These are phyloP conservation scores for Ciconia boyciana DNA, from an alignment of 2,113 vertebrate species.

Conservation along the genomic window DNA sequence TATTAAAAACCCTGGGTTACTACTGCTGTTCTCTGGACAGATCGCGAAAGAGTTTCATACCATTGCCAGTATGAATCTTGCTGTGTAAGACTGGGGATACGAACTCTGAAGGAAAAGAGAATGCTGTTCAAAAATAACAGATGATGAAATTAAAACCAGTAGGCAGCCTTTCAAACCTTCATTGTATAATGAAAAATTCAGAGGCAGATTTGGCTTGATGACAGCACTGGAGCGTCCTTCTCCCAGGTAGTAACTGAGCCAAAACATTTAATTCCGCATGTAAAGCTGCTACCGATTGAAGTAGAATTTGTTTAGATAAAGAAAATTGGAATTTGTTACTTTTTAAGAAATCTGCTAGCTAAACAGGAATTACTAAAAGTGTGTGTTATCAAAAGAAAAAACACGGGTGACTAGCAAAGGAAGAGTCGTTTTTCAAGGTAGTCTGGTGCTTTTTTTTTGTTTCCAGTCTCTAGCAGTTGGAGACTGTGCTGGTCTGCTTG, in stretches of 20 bases:
- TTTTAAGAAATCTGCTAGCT: background rate
- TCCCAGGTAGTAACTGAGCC: background rate
- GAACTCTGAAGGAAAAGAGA: background rate
- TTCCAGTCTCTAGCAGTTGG: background rate
- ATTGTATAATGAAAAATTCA: background rate
- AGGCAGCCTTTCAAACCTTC: background rate
- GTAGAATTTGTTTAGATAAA: background rate
- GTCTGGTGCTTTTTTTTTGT: background rate
- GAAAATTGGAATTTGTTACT: background rate
- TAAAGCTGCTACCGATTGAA: background rate
- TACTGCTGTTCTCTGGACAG: background rate
- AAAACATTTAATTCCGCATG: background rate
- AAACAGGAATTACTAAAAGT: background rate
- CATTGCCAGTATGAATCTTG: background rate
- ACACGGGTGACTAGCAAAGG: background rate
- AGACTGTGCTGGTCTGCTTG: background rate
- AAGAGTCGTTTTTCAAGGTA: background rate
- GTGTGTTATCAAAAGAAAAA: background rate
- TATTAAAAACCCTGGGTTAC: background rate
- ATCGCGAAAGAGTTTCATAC: background rate
- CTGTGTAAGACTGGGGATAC: background rate
- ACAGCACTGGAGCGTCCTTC: background rate
- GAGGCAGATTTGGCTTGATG: background rate
- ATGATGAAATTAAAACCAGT: background rate
- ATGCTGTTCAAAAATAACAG: background rate